Conservation (phyloP, 2,113 vertebrate genomes). For the Chauna torquata region DNA sequence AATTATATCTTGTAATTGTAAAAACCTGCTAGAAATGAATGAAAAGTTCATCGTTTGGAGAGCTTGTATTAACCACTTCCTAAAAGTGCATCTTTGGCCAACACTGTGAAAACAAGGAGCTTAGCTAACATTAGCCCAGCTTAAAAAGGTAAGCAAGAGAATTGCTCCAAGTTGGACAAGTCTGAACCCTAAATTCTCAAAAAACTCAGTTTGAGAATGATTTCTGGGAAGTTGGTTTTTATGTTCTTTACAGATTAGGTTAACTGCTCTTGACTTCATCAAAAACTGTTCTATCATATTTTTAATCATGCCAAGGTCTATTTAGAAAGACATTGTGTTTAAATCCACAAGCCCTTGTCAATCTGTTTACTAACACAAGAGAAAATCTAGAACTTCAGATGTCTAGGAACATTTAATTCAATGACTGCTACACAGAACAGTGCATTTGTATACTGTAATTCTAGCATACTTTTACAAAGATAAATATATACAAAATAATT, state of each 20-base stretch:
- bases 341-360: background rate
- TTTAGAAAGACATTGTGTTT: background rate
- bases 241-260: background rate
- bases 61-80: background rate
- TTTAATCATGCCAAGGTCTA: background rate
- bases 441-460: background rate
- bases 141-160: background rate
- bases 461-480: background rate
- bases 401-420: background rate
- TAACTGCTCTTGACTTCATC: background rate
- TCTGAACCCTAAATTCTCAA: background rate
- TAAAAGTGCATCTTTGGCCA: background rate
- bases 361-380: background rate
- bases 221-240: background rate
- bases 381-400: background rate
- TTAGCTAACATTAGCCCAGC: background rate
- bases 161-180: background rate
- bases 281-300: background rate
- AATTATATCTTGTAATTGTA: background rate
- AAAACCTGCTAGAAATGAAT: background rate
- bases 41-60: rapidly evolving
- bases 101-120: background rate
- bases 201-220: background rate
- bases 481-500: background rate
- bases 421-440: background rate